Percentiles rank a stretch among this genome's conserved stretches.
Conservation (phyloP, 2,113 vertebrate species). For the Geococcyx californianus region DNA sequence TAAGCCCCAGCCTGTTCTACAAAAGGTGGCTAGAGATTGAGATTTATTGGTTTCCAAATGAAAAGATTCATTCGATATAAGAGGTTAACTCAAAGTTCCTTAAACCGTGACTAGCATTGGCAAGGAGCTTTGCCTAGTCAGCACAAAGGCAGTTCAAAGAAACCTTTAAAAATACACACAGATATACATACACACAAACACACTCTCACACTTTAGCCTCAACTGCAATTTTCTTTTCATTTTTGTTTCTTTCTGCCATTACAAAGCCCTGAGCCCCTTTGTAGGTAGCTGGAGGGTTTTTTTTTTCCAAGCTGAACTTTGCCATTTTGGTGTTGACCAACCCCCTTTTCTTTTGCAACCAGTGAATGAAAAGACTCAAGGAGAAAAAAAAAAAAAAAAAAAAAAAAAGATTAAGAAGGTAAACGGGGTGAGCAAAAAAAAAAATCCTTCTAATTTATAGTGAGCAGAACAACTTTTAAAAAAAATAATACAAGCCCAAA, state of each 20-base stretch:
- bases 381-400: neutral
- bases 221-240: conserved; percentile 80
- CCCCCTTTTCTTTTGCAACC: conserved; percentile 69
- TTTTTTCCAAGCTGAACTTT: conserved; percentile 74
- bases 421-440: neutral
- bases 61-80: conserved; percentile 85
- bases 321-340: conserved; percentile 78
- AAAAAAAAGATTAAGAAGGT: neutral
- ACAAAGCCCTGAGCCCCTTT: conserved; percentile 79
- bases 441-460: conserved; percentile 29
- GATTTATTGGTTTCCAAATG: conserved; percentile 83
- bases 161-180: conserved; percentile 77
- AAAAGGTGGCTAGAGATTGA: conserved; percentile 77
- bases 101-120: conserved; percentile 75
- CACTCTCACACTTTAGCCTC: conserved; percentile 75
- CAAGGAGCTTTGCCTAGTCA: conserved; percentile 73
- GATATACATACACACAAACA: conserved; percentile 73
- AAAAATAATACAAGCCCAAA: conserved; percentile 15
- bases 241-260: conserved; percentile 77
- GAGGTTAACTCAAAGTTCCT: conserved; percentile 82
- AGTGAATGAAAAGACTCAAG: conserved; percentile 63
- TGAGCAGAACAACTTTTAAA: conserved; percentile 42
- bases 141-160: conserved; percentile 81
- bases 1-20: conserved; percentile 70
- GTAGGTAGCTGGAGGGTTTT: conserved; percentile 71